Evolutionary conservation across 2,113 vertebrate genomes (phyloP), one percentile per base, ranked within the genome.

Genomic region (Tachysurus fulvidraco): DNA sequence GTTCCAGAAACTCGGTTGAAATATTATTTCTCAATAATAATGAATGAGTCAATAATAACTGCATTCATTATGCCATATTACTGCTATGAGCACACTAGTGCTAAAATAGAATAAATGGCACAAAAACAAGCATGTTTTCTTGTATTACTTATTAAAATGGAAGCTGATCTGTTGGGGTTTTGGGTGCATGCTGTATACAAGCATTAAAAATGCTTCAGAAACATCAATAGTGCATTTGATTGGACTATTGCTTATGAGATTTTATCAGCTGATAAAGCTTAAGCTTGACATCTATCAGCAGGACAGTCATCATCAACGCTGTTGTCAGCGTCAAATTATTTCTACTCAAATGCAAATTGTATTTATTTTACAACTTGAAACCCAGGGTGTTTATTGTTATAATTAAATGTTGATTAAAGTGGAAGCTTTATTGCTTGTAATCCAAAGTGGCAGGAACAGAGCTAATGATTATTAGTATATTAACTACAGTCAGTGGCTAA

Each of bases 401-500:
- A 80, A 83, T 83, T 83, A 30, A 67, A 83, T 83, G 67, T 46
- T 52, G 60, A 83, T 83, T 59, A n/a, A 36, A 60, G 36, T 60
- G 19, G 23, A 21, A 60, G 55, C 21, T 44, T 41, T 41, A 81
- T 81, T 81, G 54, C 78, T 13, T 78, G 60, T 79, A 67, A 65
- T 71, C n/a, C 50, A 52, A 9, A 13, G n/a, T 78, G 50, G n/a
- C 12, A 54, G 50, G 65, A 79, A 54, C 50, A 55, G 73, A 77
- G 59, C 16, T 78, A 78, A 88, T 67, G 54, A 60, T 79, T 55
- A 87, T 79, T 84, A 78, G 25, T 78, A 52, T 60, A 67, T 79
- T 81, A 54, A 69, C 28, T 52, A 67, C 59, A 55, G 25, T 52
- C 44, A 54, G 17, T 14, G 74, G 57, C 44, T 41, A 77, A 21